Evolutionary conservation across 2,113 vertebrate genomes (phyloP).

Genomic region (Gallinago media): DNA sequence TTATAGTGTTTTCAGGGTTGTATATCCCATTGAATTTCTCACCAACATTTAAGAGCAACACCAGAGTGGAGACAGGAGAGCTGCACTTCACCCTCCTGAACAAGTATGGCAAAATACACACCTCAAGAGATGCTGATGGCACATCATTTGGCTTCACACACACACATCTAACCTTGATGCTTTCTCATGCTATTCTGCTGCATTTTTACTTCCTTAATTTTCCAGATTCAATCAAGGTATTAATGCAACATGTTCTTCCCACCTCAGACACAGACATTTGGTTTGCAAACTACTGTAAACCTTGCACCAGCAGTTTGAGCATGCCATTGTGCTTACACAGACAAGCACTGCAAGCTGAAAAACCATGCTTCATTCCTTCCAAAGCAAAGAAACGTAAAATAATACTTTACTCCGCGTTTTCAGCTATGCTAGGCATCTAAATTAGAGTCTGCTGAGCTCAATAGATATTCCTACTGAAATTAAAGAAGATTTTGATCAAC

Average conservation of each 20-base stretch:
- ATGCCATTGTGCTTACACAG: background rate
- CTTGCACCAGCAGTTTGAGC: background rate
- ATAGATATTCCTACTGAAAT: background rate
- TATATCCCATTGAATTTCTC: background rate
- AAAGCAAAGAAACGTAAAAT: background rate
- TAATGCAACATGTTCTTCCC: background rate
- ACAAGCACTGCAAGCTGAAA: background rate
- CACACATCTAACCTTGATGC: accelerated
- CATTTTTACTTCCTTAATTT: background rate
- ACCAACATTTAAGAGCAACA: background rate
- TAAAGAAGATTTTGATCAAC: background rate
- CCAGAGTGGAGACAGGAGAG: background rate
- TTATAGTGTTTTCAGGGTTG: background rate
- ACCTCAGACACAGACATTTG: background rate
- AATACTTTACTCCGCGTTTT: slow-evolving; percentile 7
- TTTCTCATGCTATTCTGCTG: background rate
- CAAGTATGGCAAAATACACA: background rate
- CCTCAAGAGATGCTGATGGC: background rate
- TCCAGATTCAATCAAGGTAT: background rate
- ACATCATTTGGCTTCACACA: background rate
- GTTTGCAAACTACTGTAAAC: background rate
- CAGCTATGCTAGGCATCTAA: background rate
- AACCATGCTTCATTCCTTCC: background rate
- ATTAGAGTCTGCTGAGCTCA: background rate
- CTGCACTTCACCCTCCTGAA: background rate